Evolutionary conservation across 2,113 vertebrate species (phyloP).

Genomic region (Cavia porcellus): DNA sequence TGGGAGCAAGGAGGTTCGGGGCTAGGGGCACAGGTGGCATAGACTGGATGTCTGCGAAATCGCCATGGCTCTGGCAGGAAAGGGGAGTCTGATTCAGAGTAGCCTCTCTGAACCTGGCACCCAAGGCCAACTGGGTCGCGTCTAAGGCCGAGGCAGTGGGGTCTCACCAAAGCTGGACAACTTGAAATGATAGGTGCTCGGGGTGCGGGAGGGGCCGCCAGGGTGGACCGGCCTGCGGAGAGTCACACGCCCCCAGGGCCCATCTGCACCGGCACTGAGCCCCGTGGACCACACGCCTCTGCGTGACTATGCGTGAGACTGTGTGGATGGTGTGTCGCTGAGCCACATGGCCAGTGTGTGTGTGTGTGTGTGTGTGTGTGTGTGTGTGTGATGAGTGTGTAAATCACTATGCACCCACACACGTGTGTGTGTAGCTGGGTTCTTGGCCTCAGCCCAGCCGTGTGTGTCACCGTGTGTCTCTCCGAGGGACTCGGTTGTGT

Average conservation of each 20-base stretch:
- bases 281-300: background rate
- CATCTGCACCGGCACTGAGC: background rate
- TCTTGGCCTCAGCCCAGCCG: background rate
- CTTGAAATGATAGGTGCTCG: background rate
- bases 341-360: background rate
- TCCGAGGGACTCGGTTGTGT: slow-evolving; percentile 72
- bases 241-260: background rate
- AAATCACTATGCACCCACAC: background rate
- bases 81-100: background rate
- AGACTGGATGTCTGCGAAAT: background rate
- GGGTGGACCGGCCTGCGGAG: background rate
- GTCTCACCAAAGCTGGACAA: background rate
- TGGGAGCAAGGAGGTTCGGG: background rate
- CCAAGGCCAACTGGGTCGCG: background rate
- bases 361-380: background rate
- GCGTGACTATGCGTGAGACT: accelerated
- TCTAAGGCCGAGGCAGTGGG: background rate
- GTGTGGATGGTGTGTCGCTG: background rate
- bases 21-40: background rate
- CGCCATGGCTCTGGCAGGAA: background rate
- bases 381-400: background rate
- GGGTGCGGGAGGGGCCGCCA: background rate
- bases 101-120: background rate
- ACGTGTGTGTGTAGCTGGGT: background rate
- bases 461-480: slow-evolving; percentile 70